phyloP scores from a whole-genome alignment of 1,140 invertebrate species.

The Callitettix versicolor region DNA sequence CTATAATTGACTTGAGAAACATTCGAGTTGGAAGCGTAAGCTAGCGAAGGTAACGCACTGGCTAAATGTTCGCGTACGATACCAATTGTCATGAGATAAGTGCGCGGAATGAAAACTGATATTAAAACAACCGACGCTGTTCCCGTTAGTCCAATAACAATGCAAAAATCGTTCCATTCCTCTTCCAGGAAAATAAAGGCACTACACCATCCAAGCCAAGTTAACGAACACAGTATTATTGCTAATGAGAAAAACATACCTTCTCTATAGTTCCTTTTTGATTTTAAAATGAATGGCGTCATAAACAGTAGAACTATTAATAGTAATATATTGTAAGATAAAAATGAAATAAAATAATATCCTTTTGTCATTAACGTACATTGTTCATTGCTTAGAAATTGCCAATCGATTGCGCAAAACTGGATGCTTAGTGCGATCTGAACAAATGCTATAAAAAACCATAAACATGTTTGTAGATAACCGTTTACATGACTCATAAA shows the following conservation, averaged over 20 bases:
- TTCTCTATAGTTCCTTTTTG: conserved; percentile 47
- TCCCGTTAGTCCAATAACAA: conserved; percentile 26
- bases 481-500: conserved; percentile 50
- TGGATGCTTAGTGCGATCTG: conserved; percentile 35
- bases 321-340: conserved; percentile 44
- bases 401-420: conserved; percentile 33
- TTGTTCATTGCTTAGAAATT: conserved; percentile 27
- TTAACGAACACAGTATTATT: conserved; percentile 34
- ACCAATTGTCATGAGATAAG: conserved; percentile 43
- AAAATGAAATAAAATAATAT: conserved; percentile 21
- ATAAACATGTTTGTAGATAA: conserved; percentile 41
- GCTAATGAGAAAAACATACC: conserved; percentile 42
- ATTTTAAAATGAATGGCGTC: conserved; percentile 39
- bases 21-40: conserved; percentile 20
- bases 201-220: conserved; percentile 43
- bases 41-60: conserved; percentile 24
- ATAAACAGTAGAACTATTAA: conserved; percentile 39
- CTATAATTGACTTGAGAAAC: conserved; percentile 27
- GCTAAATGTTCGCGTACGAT: conserved; percentile 31
- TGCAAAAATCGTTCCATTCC: conserved; percentile 19
- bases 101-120: conserved; percentile 44
- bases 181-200: conserved; percentile 35
- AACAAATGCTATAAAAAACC: conserved; percentile 44
- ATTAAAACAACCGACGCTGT: conserved; percentile 40
- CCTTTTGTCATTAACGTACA: conserved; percentile 20